phyloP scores from a whole-genome alignment of 2,888 invertebrate species.

The Xestia xanthographa region DNA sequence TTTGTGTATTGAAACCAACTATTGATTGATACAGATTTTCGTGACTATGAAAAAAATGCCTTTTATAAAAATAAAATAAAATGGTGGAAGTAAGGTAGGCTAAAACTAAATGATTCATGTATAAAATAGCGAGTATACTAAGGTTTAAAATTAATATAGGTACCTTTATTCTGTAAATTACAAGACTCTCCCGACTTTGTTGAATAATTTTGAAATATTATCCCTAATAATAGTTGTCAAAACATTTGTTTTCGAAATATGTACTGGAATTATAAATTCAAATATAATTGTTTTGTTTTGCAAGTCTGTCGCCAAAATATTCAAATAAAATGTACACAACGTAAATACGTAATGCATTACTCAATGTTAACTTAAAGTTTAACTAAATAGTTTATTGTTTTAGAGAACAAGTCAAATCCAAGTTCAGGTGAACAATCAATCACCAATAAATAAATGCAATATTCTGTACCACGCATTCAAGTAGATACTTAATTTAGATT shows the following conservation, averaged over 20 bases:
- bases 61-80: neutral
- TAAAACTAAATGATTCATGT: neutral
- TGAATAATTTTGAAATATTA: neutral
- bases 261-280: neutral
- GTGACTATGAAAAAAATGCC: neutral
- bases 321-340: neutral
- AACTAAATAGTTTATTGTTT: neutral
- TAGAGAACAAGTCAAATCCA: conserved; percentile 14
- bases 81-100: neutral
- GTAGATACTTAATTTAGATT: neutral
- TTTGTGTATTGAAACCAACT: neutral
- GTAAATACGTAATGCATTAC: conserved; percentile 30
- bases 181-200: neutral
- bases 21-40: neutral
- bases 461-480: neutral
- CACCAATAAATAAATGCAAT: neutral
- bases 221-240: neutral
- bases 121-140: neutral
- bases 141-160: neutral
- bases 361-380: conserved; percentile 9
- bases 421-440: conserved; percentile 27
- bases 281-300: neutral
- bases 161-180: neutral
- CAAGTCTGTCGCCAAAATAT: neutral
- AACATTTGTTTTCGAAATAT: neutral